These are phyloP conservation scores for Lepidochrysops patricia DNA, from an alignment of 2,888 invertebrate species.

Conservation along the genomic window DNA sequence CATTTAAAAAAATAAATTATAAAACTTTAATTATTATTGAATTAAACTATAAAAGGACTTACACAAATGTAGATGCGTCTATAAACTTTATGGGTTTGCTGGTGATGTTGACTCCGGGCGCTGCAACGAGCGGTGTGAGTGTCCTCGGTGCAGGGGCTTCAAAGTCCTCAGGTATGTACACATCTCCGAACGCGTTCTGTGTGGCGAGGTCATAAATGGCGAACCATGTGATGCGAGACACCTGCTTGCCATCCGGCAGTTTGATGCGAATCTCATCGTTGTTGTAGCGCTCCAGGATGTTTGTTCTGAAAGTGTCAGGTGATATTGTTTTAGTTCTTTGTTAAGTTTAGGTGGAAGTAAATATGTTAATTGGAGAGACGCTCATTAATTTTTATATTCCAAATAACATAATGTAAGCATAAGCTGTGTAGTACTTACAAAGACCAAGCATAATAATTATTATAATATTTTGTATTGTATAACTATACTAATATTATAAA, in stretches of 20 bases:
- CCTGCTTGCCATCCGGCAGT: constrained; percentile 88
- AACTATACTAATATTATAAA: no score
- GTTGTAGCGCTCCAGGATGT: constrained; percentile 88
- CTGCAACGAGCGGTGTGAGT: constrained; percentile 47
- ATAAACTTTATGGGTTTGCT: constrained; percentile 83
- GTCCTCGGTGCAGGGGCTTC: constrained; percentile 85
- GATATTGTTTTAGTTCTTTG: neutral
- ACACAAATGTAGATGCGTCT: constrained; percentile 85
- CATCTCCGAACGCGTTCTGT: constrained; percentile 92
- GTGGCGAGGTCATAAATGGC: constrained; percentile 89
- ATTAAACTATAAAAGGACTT: constrained; percentile 25
- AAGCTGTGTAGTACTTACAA: no score
- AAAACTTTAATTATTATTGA: no score
- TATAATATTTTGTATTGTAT: no score
- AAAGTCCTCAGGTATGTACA: constrained; percentile 92
- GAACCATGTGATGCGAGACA: constrained; percentile 92
- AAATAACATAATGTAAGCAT: no score
- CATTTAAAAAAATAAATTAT: no score
- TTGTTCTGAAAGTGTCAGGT: constrained; percentile 76
- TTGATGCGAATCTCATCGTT: constrained; percentile 88
- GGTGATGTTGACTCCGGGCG: constrained; percentile 53
- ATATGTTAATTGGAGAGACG: no score
- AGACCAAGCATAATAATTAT: no score
- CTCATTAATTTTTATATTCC: no score
- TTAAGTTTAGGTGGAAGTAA: no score